phyloP scores from a whole-genome alignment of 2,888 invertebrate species.

The Cosmia pyralina region DNA sequence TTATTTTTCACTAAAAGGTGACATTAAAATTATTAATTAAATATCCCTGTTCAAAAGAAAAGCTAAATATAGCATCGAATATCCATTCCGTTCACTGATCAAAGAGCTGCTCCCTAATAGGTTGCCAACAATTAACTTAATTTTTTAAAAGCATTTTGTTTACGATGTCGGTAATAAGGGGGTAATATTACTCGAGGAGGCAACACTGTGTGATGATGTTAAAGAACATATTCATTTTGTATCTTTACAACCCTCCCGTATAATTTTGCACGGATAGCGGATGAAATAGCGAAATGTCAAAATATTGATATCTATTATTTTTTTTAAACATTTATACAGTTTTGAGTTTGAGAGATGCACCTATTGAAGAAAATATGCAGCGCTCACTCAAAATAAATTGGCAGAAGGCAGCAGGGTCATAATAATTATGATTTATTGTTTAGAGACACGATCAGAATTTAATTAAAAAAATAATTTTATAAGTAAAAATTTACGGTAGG shows the following conservation, averaged over 20 bases:
- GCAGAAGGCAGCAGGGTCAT: no score
- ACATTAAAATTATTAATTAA: conserved; percentile 58
- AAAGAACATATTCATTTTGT: background rate
- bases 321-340: no score
- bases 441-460: no score
- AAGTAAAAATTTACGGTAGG: no score
- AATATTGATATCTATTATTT: background rate
- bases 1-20: conserved; percentile 5
- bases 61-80: conserved; percentile 54
- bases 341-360: no score
- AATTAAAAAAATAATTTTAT: no score
- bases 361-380: no score
- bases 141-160: conserved; percentile 50
- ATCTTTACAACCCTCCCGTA: background rate
- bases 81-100: conserved; percentile 51
- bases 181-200: background rate
- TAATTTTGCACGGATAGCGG: no score
- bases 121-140: conserved; percentile 54
- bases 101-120: conserved; percentile 49
- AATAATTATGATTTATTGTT: no score
- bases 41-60: conserved; percentile 49
- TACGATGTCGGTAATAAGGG: conserved; percentile 3
- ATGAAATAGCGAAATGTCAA: background rate
- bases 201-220: background rate
- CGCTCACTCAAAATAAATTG: no score